Percentiles rank a stretch among this genome's conserved stretches.
Evolutionary conservation across 2,113 vertebrate genomes (phyloP).

Genomic region (Dendropsophus ebraccatus): DNA sequence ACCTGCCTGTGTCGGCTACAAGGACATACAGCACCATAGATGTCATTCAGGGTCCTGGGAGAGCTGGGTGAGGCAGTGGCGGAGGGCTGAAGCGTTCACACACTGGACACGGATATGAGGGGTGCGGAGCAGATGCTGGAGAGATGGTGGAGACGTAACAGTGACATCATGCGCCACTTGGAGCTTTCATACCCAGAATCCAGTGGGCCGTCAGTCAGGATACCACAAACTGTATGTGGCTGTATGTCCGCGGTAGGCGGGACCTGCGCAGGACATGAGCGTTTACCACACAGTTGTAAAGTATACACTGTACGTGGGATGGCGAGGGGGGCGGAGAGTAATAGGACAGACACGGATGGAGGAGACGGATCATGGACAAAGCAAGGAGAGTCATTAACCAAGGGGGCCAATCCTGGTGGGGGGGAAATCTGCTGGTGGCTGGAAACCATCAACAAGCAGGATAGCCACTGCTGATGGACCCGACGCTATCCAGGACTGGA

Average conservation of each 20-base stretch:
- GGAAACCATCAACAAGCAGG: background rate
- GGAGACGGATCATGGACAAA: background rate
- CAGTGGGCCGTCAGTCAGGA: slow-evolving; percentile 9
- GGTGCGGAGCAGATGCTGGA: background rate
- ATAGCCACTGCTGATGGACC: background rate
- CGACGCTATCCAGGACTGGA: no score
- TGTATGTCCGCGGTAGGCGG: slow-evolving; percentile 13
- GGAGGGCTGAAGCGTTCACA: background rate
- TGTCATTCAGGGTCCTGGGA: background rate
- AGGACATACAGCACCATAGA: no score
- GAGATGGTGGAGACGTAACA: background rate
- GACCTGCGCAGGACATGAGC: slow-evolving; percentile 30
- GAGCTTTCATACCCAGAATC: slow-evolving; percentile 39
- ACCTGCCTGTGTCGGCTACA: no score
- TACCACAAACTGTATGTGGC: slow-evolving; percentile 26
- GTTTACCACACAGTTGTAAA: slow-evolving; percentile 31
- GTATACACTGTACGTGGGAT: slow-evolving; percentile 33
- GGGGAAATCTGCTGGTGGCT: background rate
- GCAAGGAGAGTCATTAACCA: no score
- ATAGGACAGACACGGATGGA: background rate
- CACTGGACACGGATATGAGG: no score
- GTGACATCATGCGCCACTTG: slow-evolving; percentile 1
- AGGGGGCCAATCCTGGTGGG: no score
- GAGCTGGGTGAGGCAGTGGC: background rate
- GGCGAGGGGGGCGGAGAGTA: background rate